phyloP scores from a whole-genome alignment of 2,888 invertebrate genomes.

The Andrena haemorrhoa region DNA sequence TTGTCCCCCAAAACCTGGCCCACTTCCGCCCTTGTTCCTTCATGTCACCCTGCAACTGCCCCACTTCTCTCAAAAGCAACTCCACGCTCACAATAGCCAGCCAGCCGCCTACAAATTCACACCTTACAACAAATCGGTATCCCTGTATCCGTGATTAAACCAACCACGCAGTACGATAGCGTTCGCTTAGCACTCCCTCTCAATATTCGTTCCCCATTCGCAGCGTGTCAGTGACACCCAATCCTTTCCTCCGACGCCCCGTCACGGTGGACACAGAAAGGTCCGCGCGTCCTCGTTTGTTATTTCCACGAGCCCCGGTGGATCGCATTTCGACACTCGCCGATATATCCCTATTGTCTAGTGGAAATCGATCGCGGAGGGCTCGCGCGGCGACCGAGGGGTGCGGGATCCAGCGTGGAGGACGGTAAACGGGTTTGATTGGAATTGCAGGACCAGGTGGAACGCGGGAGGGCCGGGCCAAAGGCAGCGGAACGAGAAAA shows the following conservation, averaged over 20 bases:
- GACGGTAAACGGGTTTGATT: constrained; percentile 46
- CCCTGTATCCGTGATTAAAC: background rate
- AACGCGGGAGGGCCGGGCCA: constrained; percentile 48
- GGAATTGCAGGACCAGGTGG: constrained; percentile 58
- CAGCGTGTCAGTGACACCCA: background rate
- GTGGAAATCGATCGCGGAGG: constrained; percentile 62
- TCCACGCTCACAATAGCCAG: no score
- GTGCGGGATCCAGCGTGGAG: background rate
- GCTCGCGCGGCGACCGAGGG: background rate
- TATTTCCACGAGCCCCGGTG: constrained; percentile 58
- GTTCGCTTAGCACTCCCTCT: no score
- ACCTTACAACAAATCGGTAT: no score
- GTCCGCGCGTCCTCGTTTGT: constrained; percentile 21
- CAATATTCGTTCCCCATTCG: no score
- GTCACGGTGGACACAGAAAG: background rate
- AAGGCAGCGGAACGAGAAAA: constrained; percentile 66
- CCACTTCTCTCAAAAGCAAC: no score
- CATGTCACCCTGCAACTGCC: no score
- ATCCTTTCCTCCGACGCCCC: background rate
- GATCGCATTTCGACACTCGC: constrained; percentile 60
- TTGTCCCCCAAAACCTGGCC: no score
- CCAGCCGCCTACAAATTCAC: no score
- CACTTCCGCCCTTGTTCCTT: no score
- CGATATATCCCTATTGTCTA: constrained; percentile 56
- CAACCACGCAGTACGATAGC: background rate